Base-by-base conservation (phyloP, 2,888 invertebrate species). In the Hemistola chrysoprasaria region DNA sequence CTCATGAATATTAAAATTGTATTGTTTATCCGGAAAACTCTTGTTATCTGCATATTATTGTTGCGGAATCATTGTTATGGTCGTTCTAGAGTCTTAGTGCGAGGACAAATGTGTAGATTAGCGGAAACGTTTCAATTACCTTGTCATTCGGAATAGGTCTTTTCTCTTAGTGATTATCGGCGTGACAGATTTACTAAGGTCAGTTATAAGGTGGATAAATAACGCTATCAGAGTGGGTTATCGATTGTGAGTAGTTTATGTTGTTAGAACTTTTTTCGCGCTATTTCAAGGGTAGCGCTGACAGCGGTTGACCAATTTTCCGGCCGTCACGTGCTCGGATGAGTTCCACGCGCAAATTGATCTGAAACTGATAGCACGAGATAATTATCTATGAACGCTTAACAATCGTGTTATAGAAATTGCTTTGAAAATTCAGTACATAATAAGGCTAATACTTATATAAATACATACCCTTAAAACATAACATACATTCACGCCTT, bases 61-160 rank as follows among this genome's bases (percentile, higher is more conserved):
- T 83, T 78, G 64, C 70, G 61, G 54, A 65, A 74, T 71, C 70
- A 82, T 86, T 86, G 80, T 86, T 77, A 81, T 80, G 84, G 64
- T 80, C 75, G 83, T 85, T 62, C 54, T 62, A 58, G 59, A 67
- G 69, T 66, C 69, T 68, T 61, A 56, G 71, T 65, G 65, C 67
- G 53, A 65, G 61, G 59, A 68, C 67, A 60, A 80, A 78, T 72
- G 63, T 64, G 66, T 54, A 56, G 56, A 81, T 78, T 74, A 72
- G 76, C 74, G 72, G 75, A 80, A 78, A 71, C 63, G 56, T 65
- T 74, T 73, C 65, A 76, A 76, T 77, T 81, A 68, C 54, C 55
- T 59, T 65, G 70, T 71, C 71, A 62, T 65, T 60, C 63, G 55
- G 61, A 61, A 62, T 62, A 52, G 50, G 59, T 61, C 61, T 65